Evolutionary conservation across 2,888 invertebrate genomes (phyloP), one percentile per base, ranked within the genome.

Genomic region (Synergus gifuensis): DNA sequence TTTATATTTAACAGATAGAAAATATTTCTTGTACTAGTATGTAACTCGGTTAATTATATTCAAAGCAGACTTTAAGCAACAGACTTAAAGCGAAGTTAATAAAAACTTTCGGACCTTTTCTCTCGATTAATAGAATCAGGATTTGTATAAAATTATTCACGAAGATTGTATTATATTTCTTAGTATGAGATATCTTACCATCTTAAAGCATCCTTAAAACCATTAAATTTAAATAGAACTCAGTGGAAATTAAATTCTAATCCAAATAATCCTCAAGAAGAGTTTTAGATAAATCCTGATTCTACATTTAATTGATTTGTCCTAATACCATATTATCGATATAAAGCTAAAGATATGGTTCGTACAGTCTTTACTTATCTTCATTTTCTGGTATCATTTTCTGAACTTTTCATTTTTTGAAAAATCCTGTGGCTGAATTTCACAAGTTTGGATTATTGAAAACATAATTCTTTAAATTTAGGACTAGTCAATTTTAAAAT

Each of bases 281-380:
- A 22, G 11, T 22, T 22, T 60, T 60, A 12, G 9, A 5, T 2
- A 11, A 60, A 60, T 60, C 22, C 12, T 18, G 60, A 22, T 60
- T 12, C 12, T 22, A 14, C 18, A 60, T 12, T 60, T 60, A 12
- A 60, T 60, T 54, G n/a, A 54, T 60, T 22, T 60, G 12, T 22
- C 0, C 12, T 22, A 60, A 46, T 73, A 46, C 46, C 49, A 49
- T 49, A 11, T 46, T 46, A 73, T 54, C 22, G 28, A 73, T 49
- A n/a, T 66, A 14, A 28, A 22, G 73, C 16, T 73, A 40, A 49
- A 40, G 54, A 42, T 54, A 60, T 76, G 28, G 14, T n/a, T 62
- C 42, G 46, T 49, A 73, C 28, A 49, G 18, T 18, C 76, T 76
- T 46, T n/a, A 40, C 7, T 58, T 60, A 60, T 18, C 11, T 60